Evolutionary conservation across 1,140 invertebrate genomes (phyloP).

Genomic region (Mesaphorura yosii): DNA sequence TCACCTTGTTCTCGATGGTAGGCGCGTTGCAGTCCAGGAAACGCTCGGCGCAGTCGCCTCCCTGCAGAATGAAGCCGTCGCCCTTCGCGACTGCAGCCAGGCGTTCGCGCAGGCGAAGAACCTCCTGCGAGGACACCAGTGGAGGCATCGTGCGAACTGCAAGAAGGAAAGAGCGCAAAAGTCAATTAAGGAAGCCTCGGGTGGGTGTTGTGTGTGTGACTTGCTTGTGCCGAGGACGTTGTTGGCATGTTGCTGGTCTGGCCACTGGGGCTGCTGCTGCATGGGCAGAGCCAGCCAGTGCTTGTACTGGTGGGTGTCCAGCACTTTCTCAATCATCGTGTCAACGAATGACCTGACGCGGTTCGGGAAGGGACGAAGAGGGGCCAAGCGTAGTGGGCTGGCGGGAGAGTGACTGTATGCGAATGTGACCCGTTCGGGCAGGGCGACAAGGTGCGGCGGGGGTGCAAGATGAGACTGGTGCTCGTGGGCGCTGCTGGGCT

Average conservation of each 20-base stretch:
- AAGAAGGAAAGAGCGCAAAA: neutral
- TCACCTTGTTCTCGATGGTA: conserved; percentile 4
- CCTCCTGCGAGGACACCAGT: neutral
- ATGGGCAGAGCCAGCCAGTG: too few species aligned
- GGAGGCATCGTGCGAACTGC: neutral
- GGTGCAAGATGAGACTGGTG: too few species aligned
- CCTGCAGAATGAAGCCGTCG: neutral
- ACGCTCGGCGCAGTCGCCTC: conserved; percentile 7
- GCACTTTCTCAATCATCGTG: too few species aligned
- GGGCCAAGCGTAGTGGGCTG: too few species aligned
- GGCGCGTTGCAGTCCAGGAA: neutral
- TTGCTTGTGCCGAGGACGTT: neutral
- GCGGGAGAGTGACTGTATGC: too few species aligned
- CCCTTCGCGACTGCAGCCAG: conserved; percentile 1
- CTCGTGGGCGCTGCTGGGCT: too few species aligned
- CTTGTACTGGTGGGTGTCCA: too few species aligned
- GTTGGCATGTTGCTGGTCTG: neutral
- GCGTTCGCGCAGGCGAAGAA: neutral
- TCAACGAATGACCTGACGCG: too few species aligned
- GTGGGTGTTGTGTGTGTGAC: neutral
- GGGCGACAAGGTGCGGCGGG: too few species aligned
- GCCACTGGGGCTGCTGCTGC: neutral
- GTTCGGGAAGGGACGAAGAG: too few species aligned
- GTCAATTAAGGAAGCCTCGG: neutral
- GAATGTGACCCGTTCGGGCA: too few species aligned